Base-by-base conservation (phyloP, 2,113 vertebrate species). In the Lampris megalopsis region DNA sequence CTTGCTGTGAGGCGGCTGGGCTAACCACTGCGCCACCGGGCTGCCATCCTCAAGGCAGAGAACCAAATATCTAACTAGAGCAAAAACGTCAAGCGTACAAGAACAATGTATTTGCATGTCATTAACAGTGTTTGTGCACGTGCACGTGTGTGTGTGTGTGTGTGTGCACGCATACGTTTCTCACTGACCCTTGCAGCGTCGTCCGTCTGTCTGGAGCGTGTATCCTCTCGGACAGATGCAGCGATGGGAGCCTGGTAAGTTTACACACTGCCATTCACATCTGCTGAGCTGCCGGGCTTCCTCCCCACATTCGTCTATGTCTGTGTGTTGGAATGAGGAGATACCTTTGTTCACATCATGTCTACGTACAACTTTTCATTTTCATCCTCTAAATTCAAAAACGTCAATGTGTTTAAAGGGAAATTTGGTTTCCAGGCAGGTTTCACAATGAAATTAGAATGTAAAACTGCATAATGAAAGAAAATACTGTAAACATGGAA, bases 191-290 rank as follows among this genome's bases (percentile, higher is more conserved):
- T 63, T 79, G 75, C 93, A 93, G n/a, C 43, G 84, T 35, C 41
- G 49, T 9, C 63, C 68, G 4, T 92, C 84, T 37, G 49, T 11
- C 8, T 86, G 62, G 5, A 83, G 81, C 6, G 68, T 81, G 83
- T 82, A 91, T 53, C 91, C 90, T 77, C 68, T 62, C 36, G 91
- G 92, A 69, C 91, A 93, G 68, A 92, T 78, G 54, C 92, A 93
- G 73, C 42, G 86, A 61, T 89, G 79, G 37, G 88, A 88, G 24
- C 92, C 93, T 1, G 89, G 91, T 53, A 93, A 59, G 72, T 92
- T 94, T 2, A 89, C 40, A 68, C 92, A 92, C 75, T 68, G 86
- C 88, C 90, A 91, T 64, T 91, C 89, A 57, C 93, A 94, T 8
- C 1, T 68, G 24, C 10, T 11, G 36, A 49, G 50, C 48, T 48